Evolutionary conservation across 1,140 invertebrate genomes (phyloP).

Genomic region (Chironomus striatipennis): DNA sequence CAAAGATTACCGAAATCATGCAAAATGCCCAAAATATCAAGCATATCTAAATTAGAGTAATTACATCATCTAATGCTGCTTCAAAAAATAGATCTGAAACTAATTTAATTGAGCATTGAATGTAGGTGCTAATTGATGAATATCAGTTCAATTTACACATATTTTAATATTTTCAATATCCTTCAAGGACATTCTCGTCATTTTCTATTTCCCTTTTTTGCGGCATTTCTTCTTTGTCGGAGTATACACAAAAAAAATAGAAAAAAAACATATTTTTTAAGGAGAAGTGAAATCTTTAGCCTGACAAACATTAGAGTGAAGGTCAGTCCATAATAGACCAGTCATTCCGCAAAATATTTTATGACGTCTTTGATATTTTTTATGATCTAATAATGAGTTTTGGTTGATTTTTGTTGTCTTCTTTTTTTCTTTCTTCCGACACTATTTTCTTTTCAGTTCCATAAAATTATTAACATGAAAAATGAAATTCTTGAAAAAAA

Average conservation of each 20-base stretch:
- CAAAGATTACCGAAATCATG: no score
- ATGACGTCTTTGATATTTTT: not conserved
- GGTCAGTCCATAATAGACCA: not conserved
- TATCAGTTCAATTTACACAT: no score
- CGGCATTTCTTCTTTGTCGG: not conserved
- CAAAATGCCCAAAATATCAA: no score
- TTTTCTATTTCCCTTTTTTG: not conserved
- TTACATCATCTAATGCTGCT: not conserved
- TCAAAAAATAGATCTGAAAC: not conserved
- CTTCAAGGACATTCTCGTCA: not conserved
- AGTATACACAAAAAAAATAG: no score
- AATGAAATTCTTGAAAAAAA: not conserved
- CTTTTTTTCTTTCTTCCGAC: not conserved
- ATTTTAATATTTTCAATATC: no score
- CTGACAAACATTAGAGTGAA: not conserved
- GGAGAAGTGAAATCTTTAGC: not conserved
- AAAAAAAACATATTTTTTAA: not conserved
- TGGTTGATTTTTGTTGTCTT: not conserved
- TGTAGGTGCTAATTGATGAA: not conserved
- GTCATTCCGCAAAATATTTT: not conserved
- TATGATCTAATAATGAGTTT: constrained; percentile 9
- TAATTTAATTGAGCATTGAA: not conserved
- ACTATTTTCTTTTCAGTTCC: no score
- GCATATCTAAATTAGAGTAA: no score
- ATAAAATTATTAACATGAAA: not conserved